Evolutionary conservation across 2,797 vertebrate species (phyloP), one percentile per base, ranked within the genome.

Genomic region (Betta splendens): DNA sequence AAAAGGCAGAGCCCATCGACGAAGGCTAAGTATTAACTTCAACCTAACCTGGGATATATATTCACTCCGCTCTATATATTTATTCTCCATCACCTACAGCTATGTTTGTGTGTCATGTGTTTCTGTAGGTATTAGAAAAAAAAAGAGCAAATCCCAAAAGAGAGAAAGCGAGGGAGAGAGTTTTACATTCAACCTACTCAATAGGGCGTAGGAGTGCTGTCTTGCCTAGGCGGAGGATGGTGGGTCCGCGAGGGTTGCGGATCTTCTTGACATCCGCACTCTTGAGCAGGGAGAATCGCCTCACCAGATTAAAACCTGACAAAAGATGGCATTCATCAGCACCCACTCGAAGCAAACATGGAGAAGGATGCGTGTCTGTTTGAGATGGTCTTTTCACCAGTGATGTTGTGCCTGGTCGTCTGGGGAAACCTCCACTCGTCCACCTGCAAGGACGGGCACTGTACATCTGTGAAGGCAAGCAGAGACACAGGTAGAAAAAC

Each of bases 231-330:
- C 95, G 89, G 73, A 98, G 90, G 85, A 97, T 95, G 59, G 85
- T 13, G 0, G 91, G 89, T 17, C 97, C 97, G 52, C 90, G 87
- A 1, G 93, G 76, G 72, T 93, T 95, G 8, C 85, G 94, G 74
- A 97, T 94, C 84, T 95, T 98, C 87, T 98, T 99, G 80, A 98
- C 64, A 46, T 94, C 89, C 1, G 91, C 68, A 36, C 80, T 94
- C 90, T 94, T 97, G 80, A 95, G 82, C 82, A 99, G 89, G 21
- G 89, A 93, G 47, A 98, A 98, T 44, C 91, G 90, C 45, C 88
- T 93, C 45, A 97, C 92, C 76, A 98, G 88, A 90, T 96, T 98
- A 89, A 96, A 99, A 70, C 97, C 97, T 99, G 85, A 23, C 16
- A 59, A 72, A 10, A 39, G 53, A 69, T n/a, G 12, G 5, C 33